Evolutionary conservation across 2,113 vertebrate genomes (phyloP).

Genomic region (Gadus macrocephalus): DNA sequence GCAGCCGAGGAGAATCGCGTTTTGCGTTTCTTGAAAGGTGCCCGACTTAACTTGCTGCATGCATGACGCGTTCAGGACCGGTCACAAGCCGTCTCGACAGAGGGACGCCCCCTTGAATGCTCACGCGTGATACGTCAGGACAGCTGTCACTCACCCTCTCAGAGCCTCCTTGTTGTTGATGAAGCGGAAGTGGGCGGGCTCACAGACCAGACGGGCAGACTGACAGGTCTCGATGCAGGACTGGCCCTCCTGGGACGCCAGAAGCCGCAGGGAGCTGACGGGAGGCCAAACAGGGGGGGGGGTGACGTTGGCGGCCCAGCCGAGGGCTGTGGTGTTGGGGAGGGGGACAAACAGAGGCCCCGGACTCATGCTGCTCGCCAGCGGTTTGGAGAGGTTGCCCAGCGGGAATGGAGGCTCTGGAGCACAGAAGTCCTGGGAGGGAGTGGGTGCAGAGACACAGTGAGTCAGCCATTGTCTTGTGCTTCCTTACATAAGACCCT

Average conservation of each 20-base stretch:
- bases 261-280: constrained; percentile 76
- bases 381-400: constrained; percentile 61
- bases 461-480: not conserved
- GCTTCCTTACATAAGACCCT: no score
- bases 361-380: constrained; percentile 54
- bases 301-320: constrained; percentile 73
- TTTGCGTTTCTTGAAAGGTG: no score
- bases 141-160: constrained; percentile 72
- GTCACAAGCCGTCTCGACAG: no score
- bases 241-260: constrained; percentile 76
- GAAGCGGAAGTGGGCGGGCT: constrained; percentile 90
- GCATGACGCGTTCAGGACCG: no score
- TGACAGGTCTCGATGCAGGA: constrained; percentile 85
- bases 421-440: constrained; percentile 84
- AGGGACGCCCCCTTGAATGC: no score
- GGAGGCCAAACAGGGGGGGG: constrained; percentile 81
- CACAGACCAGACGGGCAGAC: constrained; percentile 78
- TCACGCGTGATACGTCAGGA: not conserved
- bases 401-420: constrained; percentile 50
- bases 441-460: not conserved
- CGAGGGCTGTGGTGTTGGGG: constrained; percentile 79
- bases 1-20: no score
- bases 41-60: no score
- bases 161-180: constrained; percentile 90
- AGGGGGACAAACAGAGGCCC: constrained; percentile 69